phyloP scores from a whole-genome alignment of 1,140 invertebrate genomes.

The Bombus fervidus region DNA sequence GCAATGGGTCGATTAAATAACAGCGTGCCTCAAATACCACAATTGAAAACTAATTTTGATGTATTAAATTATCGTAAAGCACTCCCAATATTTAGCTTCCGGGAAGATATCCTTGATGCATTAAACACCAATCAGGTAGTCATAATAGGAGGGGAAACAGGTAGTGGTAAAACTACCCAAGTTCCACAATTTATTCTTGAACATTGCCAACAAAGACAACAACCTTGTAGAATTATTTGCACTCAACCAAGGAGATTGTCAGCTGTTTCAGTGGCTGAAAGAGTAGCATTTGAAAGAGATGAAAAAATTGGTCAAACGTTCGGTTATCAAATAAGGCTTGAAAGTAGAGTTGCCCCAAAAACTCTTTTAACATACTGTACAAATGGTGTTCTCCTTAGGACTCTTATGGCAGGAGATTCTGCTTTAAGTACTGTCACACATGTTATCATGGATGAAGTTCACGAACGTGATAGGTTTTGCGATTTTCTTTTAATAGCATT shows the following conservation, averaged over 20 bases:
- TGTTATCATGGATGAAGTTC: slow-evolving; percentile 96
- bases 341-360: slow-evolving; percentile 90
- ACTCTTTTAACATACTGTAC: slow-evolving; percentile 96
- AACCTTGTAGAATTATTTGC: slow-evolving; percentile 93
- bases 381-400: slow-evolving; percentile 93
- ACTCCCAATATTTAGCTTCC: slow-evolving; percentile 84
- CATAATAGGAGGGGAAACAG: slow-evolving; percentile 91
- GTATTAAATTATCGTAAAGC: slow-evolving; percentile 83
- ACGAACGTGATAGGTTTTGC: slow-evolving; percentile 95
- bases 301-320: slow-evolving; percentile 94
- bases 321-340: slow-evolving; percentile 96
- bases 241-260: slow-evolving; percentile 96
- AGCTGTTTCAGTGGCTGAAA: slow-evolving; percentile 92
- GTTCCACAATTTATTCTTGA: slow-evolving; percentile 96
- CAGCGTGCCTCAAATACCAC: slow-evolving; percentile 86
- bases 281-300: slow-evolving; percentile 92
- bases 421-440: slow-evolving; percentile 90
- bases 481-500: slow-evolving; percentile 96
- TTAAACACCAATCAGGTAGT: slow-evolving; percentile 84
- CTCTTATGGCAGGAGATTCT: slow-evolving; percentile 90
- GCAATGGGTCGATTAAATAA: slow-evolving; percentile 85
- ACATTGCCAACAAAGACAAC: slow-evolving; percentile 85
- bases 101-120: slow-evolving; percentile 82
- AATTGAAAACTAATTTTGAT: slow-evolving; percentile 81
- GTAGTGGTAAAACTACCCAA: slow-evolving; percentile 96